Conservation (phyloP, 1,140 invertebrate genomes). For the Drosophila littoralis region DNA sequence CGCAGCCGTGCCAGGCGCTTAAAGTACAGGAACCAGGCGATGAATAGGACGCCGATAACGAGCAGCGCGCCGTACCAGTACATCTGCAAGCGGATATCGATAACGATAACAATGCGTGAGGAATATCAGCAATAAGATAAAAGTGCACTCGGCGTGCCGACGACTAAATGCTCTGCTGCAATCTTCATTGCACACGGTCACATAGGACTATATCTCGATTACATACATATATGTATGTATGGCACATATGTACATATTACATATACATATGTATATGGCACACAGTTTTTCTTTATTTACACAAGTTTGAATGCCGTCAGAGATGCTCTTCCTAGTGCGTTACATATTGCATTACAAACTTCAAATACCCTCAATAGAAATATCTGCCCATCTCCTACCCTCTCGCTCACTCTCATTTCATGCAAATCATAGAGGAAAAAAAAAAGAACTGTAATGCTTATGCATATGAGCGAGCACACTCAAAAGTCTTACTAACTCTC, state of each 20-base stretch:
- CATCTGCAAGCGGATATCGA: constrained; percentile 47
- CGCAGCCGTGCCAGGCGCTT: constrained; percentile 63
- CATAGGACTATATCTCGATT: background rate
- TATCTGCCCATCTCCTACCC: background rate
- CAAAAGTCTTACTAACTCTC: background rate
- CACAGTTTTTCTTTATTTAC: no score
- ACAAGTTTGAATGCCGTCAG: background rate
- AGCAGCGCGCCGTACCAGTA: constrained; percentile 64
- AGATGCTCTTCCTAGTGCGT: background rate
- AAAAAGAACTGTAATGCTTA: background rate
- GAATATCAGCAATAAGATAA: background rate
- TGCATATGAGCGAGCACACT: background rate
- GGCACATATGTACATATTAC: no score
- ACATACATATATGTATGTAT: background rate
- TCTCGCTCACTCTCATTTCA: background rate
- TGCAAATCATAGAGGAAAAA: background rate
- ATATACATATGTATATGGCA: background rate
- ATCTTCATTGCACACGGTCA: no score
- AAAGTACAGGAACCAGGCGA: constrained; percentile 78
- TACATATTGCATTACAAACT: background rate
- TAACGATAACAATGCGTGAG: background rate
- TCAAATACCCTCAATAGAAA: background rate
- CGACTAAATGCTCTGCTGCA: background rate
- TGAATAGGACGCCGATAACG: constrained; percentile 53
- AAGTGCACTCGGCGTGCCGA: background rate